Evolutionary conservation across 1,140 invertebrate genomes (phyloP), one percentile per base, ranked within the genome.

Genomic region (Ceratitis capitata): DNA sequence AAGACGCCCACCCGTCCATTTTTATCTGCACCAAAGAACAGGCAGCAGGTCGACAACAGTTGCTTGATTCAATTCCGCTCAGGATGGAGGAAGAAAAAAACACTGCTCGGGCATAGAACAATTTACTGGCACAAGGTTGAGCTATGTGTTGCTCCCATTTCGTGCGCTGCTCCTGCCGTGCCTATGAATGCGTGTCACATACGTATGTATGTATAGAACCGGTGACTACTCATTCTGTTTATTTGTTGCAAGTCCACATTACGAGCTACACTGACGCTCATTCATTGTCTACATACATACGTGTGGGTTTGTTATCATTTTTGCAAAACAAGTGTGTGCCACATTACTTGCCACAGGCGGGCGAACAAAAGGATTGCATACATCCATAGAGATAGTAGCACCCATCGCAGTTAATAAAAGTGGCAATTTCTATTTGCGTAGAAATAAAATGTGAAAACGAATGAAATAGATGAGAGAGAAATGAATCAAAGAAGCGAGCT

Each of bases 61-160:
- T 42, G 39, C 23, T n/a, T 7, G 6, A n/a, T 45, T 45, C 12
- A 78, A 78, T 45, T 78, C 69, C n/a, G 39, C 19, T 9, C n/a
- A 78, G 69, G 69, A 78, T 78, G 23, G n/a, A n/a, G n/a, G n/a
- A 45, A 23, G 45, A 45, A 16, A 12, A 7, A 14, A 23, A 78
- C 69, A 19, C 39, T 23, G 6, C 12, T 0, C 39, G 14, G 16
- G 32, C 39, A 45, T 32, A 53, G 42, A 32, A 49, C 35, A 26
- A 47, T 10, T 78, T 78, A 78, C 6, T 78, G 69, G 69, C 39
- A 78, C 69, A 78, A 78, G 69, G 69, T 78, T 78, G 69, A 19
- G 39, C 39, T 39, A 69, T 61, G 61, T 69, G 61, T 32, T 69
- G 69, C 39, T 78, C 69, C 42, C 69, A 78, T 78, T 78, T 78